phyloP scores from a whole-genome alignment of 2,888 invertebrate genomes.

The Cosmopolites sordidus region DNA sequence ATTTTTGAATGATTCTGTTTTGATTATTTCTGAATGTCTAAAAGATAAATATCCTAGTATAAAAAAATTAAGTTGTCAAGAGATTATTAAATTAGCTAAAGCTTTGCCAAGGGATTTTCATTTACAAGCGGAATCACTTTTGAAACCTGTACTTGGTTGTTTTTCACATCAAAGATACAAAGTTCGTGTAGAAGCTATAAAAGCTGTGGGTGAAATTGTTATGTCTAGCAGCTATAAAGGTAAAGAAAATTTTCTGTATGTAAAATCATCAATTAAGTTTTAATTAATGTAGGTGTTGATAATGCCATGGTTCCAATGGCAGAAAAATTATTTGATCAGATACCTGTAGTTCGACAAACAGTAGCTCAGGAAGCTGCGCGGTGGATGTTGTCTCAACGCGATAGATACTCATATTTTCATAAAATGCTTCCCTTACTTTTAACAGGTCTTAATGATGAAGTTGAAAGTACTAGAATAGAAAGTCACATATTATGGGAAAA shows the following conservation, averaged over 20 bases:
- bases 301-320: conserved; percentile 75
- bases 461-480: conserved; percentile 63
- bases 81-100: conserved; percentile 62
- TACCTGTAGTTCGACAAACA: conserved; percentile 70
- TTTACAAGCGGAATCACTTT: conserved; percentile 66
- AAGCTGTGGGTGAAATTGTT: conserved; percentile 64
- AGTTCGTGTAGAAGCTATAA: conserved; percentile 70
- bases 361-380: conserved; percentile 72
- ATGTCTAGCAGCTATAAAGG: conserved; percentile 52
- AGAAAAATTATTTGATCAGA: conserved; percentile 82
- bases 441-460: conserved; percentile 81
- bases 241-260: conserved; percentile 2
- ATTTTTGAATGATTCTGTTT: conserved; percentile 72
- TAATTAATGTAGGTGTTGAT: conserved; percentile 45
- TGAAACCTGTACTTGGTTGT: conserved; percentile 68
- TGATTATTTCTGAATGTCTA: conserved; percentile 67
- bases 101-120: conserved; percentile 68
- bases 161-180: conserved; percentile 79
- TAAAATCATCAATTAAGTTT: background rate
- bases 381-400: conserved; percentile 73
- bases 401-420: conserved; percentile 87
- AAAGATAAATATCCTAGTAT: conserved; percentile 77
- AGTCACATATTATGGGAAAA: conserved; percentile 65
- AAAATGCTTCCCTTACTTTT: conserved; percentile 79
- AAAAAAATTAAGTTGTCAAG: conserved; percentile 67